These are phyloP conservation scores for Parauchenoglanis ngamensis DNA, from an alignment of 2,797 vertebrate genomes.

Conservation along the genomic window DNA sequence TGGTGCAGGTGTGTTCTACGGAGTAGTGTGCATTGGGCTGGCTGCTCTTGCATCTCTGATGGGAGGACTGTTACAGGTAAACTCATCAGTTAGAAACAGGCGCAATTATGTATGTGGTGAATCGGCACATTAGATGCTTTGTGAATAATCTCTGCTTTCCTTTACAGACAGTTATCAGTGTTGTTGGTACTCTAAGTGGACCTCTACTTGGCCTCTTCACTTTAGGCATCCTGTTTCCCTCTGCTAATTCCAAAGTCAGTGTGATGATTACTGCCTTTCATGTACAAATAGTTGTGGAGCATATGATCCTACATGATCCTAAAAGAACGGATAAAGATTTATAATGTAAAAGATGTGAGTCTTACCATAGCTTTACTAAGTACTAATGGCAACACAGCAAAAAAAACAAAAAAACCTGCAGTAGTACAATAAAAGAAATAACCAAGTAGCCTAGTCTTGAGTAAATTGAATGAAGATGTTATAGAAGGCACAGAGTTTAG, in stretches of 20 bases:
- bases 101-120: background rate
- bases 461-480: background rate
- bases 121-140: background rate
- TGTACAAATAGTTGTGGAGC: background rate
- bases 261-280: background rate
- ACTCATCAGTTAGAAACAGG: background rate
- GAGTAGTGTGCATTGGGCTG: constrained; percentile 88
- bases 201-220: constrained; percentile 78
- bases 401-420: background rate
- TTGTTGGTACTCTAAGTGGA: constrained; percentile 75
- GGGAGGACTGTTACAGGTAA: constrained; percentile 85
- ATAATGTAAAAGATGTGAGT: background rate
- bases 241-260: constrained; percentile 77
- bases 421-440: background rate
- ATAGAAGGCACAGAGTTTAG: background rate
- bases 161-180: constrained; percentile 71
- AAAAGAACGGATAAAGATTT: background rate
- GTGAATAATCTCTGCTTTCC: constrained; percentile 22
- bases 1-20: constrained; percentile 82
- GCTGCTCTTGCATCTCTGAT: constrained; percentile 87
- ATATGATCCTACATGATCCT: background rate
- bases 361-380: background rate
- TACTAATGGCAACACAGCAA: background rate
- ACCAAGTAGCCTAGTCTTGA: no score
- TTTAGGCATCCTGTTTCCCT: constrained; percentile 75